Evolutionary conservation across 2,888 invertebrate genomes (phyloP).

Genomic region (Xylota sylvarum): DNA sequence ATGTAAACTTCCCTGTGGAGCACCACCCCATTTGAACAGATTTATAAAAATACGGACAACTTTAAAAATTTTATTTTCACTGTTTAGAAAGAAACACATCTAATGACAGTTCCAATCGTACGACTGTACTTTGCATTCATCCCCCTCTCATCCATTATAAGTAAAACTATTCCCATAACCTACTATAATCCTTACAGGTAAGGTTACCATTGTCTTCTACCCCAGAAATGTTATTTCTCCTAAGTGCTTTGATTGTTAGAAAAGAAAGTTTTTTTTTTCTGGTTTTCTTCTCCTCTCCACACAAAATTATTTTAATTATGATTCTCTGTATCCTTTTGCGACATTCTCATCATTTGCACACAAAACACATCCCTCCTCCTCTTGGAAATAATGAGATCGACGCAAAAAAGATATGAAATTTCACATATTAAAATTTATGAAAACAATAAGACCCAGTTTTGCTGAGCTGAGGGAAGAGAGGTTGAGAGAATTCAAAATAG

Average conservation of each 20-base stretch:
- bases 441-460: conserved; percentile 26
- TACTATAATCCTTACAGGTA: background rate
- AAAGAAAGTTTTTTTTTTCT: conserved; percentile 33
- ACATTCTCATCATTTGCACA: conserved; percentile 44
- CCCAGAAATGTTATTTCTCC: conserved; percentile 18
- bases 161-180: background rate
- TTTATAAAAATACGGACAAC: background rate
- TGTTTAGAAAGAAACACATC: background rate
- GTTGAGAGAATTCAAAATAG: conserved; percentile 49
- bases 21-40: no score
- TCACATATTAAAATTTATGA: conserved; percentile 52
- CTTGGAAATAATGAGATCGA: conserved; percentile 51
- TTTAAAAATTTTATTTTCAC: background rate
- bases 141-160: background rate
- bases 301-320: conserved; percentile 46
- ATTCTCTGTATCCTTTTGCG: conserved; percentile 12
- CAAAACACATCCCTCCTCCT: conserved; percentile 6
- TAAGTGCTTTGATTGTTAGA: conserved; percentile 51
- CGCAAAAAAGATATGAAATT: background rate
- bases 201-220: background rate
- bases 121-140: background rate
- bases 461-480: background rate
- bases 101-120: conserved; percentile 22
- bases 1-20: no score
- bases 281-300: background rate